These are phyloP conservation scores for Petrocephalus schoutedeni DNA, from an alignment of 2,797 vertebrate species.

Conservation along the genomic window DNA sequence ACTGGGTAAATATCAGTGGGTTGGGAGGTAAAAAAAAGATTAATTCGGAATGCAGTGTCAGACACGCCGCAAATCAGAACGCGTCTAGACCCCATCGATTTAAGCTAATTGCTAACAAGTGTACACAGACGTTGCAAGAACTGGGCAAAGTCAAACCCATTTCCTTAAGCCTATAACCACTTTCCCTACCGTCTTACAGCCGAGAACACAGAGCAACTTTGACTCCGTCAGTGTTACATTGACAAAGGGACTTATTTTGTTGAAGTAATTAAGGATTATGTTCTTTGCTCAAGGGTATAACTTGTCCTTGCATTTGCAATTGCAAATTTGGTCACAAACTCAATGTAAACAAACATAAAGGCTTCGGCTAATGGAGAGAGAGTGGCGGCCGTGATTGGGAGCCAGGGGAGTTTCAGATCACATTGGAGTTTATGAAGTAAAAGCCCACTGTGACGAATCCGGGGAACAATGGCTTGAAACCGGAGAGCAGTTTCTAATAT, in stretches of 20 bases:
- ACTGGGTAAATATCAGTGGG: not conserved
- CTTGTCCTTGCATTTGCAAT: slow-evolving; percentile 10
- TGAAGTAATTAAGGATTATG: slow-evolving; percentile 10
- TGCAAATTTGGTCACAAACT: not conserved
- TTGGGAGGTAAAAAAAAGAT: not conserved
- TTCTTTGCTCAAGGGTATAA: slow-evolving; percentile 18
- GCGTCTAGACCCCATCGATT: not conserved
- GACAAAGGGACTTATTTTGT: slow-evolving; percentile 9
- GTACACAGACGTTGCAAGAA: not conserved
- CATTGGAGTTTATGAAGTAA: not conserved
- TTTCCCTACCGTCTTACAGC: not conserved
- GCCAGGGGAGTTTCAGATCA: not conserved
- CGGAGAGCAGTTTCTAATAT: slow-evolving; percentile 11
- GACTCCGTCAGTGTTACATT: not conserved
- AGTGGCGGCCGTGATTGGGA: not conserved
- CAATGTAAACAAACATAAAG: slow-evolving; percentile 16
- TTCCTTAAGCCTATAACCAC: slow-evolving; percentile 10
- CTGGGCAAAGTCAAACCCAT: not conserved
- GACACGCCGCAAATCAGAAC: not conserved
- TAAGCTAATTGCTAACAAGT: not conserved
- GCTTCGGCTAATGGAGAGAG: not conserved
- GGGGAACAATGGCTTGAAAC: not conserved
- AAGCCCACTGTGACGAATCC: not conserved
- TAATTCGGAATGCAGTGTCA: no score
- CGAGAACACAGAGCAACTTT: not conserved